Percentiles rank a stretch among this genome's conserved stretches.
phyloP scores from a whole-genome alignment of 2,888 invertebrate species.

The Dendrolimus pini region DNA sequence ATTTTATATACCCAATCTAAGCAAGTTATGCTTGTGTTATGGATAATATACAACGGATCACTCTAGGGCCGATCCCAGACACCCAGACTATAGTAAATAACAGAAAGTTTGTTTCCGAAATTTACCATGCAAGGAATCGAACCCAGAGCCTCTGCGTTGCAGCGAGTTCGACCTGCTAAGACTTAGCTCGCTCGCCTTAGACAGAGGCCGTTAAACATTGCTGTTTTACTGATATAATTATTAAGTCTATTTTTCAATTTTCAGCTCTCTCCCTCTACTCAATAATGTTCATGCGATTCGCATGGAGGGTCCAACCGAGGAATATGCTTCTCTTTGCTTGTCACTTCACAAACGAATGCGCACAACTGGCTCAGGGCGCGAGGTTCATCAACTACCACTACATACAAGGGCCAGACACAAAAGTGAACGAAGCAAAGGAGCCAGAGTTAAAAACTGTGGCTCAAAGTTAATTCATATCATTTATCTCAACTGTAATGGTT shows the following conservation, averaged over 20 bases:
- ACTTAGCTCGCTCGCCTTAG: too few relatives aligned
- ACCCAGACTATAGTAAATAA: too few relatives aligned
- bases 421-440: background rate
- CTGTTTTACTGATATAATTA: too few relatives aligned
- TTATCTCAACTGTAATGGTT: conserved; percentile 2
- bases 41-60: too few relatives aligned
- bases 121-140: too few relatives aligned
- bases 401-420: conserved; percentile 28
- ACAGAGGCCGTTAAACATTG: too few relatives aligned
- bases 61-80: too few relatives aligned
- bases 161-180: too few relatives aligned
- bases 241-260: conserved; percentile 22
- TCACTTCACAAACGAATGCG: conserved; percentile 94
- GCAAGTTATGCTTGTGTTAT: too few relatives aligned
- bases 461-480: background rate
- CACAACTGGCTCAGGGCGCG: conserved; percentile 91
- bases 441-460: background rate
- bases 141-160: too few relatives aligned
- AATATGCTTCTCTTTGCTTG: conserved; percentile 97
- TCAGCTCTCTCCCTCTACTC: conserved; percentile 95
- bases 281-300: conserved; percentile 97
- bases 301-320: conserved; percentile 95
- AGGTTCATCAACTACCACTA: conserved; percentile 85
- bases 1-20: too few relatives aligned
- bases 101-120: too few relatives aligned